Evolutionary conservation across 2,888 invertebrate genomes (phyloP), one percentile per base, ranked within the genome.

Genomic region (Polymixis lichenea): DNA sequence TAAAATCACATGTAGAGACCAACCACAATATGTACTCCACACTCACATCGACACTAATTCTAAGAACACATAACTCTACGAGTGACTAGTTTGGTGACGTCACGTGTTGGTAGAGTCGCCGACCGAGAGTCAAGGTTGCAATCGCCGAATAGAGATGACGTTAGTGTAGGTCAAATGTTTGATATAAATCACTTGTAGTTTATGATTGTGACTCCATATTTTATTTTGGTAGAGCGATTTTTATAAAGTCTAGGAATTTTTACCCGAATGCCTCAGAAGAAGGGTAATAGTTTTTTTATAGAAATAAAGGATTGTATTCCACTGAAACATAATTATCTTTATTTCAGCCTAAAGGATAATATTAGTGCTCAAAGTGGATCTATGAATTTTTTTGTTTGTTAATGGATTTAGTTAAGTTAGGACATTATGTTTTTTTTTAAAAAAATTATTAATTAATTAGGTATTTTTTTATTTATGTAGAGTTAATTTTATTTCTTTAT

Each of bases 41-140:
- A 78, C 49, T 7, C 25, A n/a, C 49, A 53, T 46, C 49, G 38
- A 60, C 60, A 62, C 66, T 68, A 58, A 74, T 86, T 85, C 87
- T 82, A 60, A 69, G 83, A 83, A 82, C 67, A 74, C 76, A 79
- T 75, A 62, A 77, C 75, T 75, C 58, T 79, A 85, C 70, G 70
- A 71, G 82, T 77, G 84, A 81, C 85, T 85, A 87, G 82, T 77
- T 77, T 3, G 58, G 64, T 88, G 88, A 88, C 87, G 88, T 88
- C 87, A 88, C 64, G 55, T 72, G 78, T 72, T 55, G 74, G 68
- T 80, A 79, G 87, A 86, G 88, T 86, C 84, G 80, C 65, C 76
- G 88, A 87, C 88, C 86, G 86, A 68, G 53, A 80, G 65, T 83
- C 88, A 88, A 88, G 88, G 88, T 88, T 74, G 76, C 67, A 28